A percentile compares a stretch with the other conserved stretches of the same genome.
Conservation (phyloP, 2,888 invertebrate species). For the Villa cingulata region DNA sequence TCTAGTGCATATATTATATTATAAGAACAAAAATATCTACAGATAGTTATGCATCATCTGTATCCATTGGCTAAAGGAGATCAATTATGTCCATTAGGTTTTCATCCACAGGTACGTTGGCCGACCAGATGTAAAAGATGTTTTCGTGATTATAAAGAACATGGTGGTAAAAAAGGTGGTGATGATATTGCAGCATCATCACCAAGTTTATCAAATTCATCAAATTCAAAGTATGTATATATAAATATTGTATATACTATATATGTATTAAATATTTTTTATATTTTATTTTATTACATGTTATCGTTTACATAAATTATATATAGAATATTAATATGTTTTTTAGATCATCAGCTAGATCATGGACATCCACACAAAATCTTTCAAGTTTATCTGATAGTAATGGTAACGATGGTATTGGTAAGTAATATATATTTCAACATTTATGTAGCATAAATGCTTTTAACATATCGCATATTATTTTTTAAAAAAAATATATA, state of each 20-base stretch:
- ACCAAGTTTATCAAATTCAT: conserved; percentile 58
- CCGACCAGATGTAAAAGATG: conserved; percentile 87
- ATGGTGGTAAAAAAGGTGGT: conserved; percentile 59
- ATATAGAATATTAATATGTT: background rate
- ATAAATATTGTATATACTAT: background rate
- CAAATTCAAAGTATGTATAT: conserved; percentile 39
- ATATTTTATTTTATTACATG: background rate
- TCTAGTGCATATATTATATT: no score
- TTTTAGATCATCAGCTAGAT: conserved; percentile 35
- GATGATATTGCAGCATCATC: conserved; percentile 60
- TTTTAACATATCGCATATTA: no score
- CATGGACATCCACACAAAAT: conserved; percentile 68
- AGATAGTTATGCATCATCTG: conserved; percentile 34
- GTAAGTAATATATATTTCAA: conserved; percentile 26
- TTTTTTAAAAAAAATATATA: no score
- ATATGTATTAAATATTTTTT: background rate
- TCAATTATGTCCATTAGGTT: conserved; percentile 80
- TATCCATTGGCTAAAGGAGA: conserved; percentile 56
- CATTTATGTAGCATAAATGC: no score
- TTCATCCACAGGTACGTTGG: conserved; percentile 89
- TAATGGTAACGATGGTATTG: conserved; percentile 27
- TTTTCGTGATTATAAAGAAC: conserved; percentile 85
- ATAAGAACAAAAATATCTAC: no score
- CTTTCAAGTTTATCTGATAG: conserved; percentile 32
- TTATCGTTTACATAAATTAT: no score